Base-by-base conservation (phyloP, 2,888 invertebrate species). In the Sphaerophoria taeniata region DNA sequence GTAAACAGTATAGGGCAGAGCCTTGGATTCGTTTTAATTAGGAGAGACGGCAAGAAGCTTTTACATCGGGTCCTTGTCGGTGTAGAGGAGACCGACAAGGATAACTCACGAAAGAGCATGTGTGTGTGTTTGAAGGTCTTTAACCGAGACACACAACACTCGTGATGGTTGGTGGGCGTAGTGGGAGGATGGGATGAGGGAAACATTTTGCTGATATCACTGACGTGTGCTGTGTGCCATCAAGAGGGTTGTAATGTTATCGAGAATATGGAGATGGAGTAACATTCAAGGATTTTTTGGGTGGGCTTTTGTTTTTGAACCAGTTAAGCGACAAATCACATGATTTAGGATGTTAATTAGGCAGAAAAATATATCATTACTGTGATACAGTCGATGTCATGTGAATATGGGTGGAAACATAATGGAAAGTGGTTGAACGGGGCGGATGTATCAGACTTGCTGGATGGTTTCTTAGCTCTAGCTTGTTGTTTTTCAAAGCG, bases 331-430 rank as follows among this genome's bases (percentile, higher is more conserved):
- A 87, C 87, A 87, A 87, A 87, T 87, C 85, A 87, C 80, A 81
- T 87, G 87, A 87, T 87, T 87, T 87, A 87, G 87, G 85, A 87
- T 80, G 85, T 83, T 87, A 87, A 87, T 87, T 87, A 87, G 87
- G 80, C 72, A 73, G 74, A 73, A 77, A 81, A 87, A 87, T 80
- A 77, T 81, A 80, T 80, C 73, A 85, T 81, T 70, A 69, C 60
- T 77, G 73, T 58, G 81, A 76, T 80, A 85, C 73, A 85, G 75
- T 76, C 65, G 76, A 69, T 73, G 85, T 72, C 84, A 79, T 70
- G 47, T 84, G 77, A 60, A 74, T 65, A 74, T 69, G 69, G 36
- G 76, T 60, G 61, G 70, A 60, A 34, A n/a, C 60, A 16, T 33
- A 43, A 45, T 34, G 16, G 34, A 53, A 34, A 16, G 12, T 6